These are phyloP conservation scores for Poecilobothrus nobilitatus DNA, from an alignment of 2,888 invertebrate genomes.

Conservation along the genomic window DNA sequence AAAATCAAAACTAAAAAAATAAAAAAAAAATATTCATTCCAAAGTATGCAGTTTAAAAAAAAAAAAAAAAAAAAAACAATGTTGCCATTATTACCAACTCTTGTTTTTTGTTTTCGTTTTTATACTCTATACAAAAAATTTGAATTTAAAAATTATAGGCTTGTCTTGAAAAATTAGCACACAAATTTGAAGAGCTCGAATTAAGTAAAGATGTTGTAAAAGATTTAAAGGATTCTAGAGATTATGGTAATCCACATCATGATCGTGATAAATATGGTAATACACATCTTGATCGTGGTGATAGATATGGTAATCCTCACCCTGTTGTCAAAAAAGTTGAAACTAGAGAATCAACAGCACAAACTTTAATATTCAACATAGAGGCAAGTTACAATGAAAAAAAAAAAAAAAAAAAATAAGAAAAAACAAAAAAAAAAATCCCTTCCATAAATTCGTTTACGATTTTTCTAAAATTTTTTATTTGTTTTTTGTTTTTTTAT, in stretches of 20 bases:
- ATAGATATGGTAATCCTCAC: neutral
- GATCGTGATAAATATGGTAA: constrained; percentile 6
- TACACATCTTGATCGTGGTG: neutral
- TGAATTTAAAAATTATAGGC: neutral
- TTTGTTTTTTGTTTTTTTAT: neutral
- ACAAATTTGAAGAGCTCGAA: constrained; percentile 6
- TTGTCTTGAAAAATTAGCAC: neutral
- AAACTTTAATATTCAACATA: constrained; percentile 6
- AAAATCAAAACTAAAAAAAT: no score
- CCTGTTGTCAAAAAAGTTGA: constrained; percentile 6
- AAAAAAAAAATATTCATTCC: no score
- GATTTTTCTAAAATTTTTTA: neutral
- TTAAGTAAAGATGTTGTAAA: neutral
- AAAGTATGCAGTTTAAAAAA: no score
- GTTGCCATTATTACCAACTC: no score
- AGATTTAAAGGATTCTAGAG: constrained; percentile 6
- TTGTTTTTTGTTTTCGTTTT: no score
- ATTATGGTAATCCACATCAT: constrained; percentile 3
- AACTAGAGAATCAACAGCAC: constrained; percentile 6
- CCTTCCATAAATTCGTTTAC: neutral
- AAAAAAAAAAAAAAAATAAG: neutral
- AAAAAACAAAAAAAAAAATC: neutral
- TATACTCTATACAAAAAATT: neutral
- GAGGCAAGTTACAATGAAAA: neutral
- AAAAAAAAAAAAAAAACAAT: no score